phyloP scores from a whole-genome alignment of 1,140 invertebrate genomes.

The Chironomus striatipennis region DNA sequence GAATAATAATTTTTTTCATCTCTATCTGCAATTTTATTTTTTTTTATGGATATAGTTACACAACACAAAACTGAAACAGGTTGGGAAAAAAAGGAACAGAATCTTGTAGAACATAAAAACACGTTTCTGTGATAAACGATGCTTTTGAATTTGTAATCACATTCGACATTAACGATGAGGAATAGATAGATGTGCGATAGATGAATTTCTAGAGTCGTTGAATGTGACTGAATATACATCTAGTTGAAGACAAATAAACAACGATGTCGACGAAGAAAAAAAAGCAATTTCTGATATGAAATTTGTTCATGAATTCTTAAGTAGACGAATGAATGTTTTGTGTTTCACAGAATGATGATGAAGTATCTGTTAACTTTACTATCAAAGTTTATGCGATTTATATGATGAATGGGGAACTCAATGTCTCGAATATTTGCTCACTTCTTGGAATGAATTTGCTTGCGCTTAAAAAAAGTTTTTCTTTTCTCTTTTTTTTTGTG shows the following conservation, averaged over 20 bases:
- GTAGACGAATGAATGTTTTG: background rate
- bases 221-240: background rate
- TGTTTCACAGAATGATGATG: background rate
- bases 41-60: background rate
- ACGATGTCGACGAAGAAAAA: background rate
- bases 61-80: background rate
- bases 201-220: no score
- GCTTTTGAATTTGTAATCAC: constrained; percentile 8
- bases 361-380: background rate
- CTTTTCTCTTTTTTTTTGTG: no score
- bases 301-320: constrained; percentile 8
- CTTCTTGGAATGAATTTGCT: no score
- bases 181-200: background rate
- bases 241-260: background rate
- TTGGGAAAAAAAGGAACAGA: background rate
- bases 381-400: no score
- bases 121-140: background rate
- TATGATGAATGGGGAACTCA: no score
- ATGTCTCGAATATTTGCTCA: no score
- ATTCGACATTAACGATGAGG: background rate
- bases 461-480: no score
- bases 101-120: background rate
- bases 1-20: background rate
- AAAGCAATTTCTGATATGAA: constrained; percentile 7
- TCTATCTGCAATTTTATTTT: background rate